A percentile compares a stretch with the other conserved stretches of the same genome.
These are phyloP conservation scores for Caretta caretta DNA, from an alignment of 2,113 vertebrate genomes.

Conservation along the genomic window DNA sequence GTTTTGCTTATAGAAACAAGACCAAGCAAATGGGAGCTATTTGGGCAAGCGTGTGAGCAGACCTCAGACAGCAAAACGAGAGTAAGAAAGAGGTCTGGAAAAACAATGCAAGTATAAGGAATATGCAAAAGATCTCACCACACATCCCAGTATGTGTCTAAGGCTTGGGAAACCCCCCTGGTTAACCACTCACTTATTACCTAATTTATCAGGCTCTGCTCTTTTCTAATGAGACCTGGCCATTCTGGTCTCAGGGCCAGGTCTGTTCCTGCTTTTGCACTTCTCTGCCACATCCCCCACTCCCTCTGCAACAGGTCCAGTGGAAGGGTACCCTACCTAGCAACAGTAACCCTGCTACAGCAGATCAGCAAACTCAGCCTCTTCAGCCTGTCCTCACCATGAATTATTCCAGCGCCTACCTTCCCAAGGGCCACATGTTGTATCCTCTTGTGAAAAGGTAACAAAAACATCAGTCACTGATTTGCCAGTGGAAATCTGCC, in stretches of 20 bases:
- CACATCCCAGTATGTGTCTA: neutral
- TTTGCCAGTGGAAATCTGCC: neutral
- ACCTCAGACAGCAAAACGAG: neutral
- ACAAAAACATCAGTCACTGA: neutral
- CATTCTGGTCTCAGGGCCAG: neutral
- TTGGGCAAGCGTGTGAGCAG: neutral
- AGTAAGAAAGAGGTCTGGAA: neutral
- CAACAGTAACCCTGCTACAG: neutral
- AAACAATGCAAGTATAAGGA: neutral
- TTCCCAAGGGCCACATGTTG: conserved; percentile 4
- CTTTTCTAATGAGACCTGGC: neutral
- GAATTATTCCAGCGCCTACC: neutral
- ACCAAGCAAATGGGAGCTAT: neutral
- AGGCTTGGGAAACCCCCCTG: neutral
- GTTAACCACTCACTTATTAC: neutral
- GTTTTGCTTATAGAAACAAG: neutral
- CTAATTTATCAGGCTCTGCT: neutral
- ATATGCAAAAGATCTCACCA: neutral
- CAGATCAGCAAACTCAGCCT: conserved; percentile 1
- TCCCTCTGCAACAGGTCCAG: neutral
- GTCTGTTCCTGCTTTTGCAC: neutral
- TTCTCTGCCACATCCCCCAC: neutral
- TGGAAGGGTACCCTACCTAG: neutral
- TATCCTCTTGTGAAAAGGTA: neutral
- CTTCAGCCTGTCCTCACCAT: neutral